Percentiles rank a stretch among this genome's conserved stretches.
These are phyloP conservation scores for Sander lucioperca DNA, from an alignment of 2,113 vertebrate genomes.

Conservation along the genomic window DNA sequence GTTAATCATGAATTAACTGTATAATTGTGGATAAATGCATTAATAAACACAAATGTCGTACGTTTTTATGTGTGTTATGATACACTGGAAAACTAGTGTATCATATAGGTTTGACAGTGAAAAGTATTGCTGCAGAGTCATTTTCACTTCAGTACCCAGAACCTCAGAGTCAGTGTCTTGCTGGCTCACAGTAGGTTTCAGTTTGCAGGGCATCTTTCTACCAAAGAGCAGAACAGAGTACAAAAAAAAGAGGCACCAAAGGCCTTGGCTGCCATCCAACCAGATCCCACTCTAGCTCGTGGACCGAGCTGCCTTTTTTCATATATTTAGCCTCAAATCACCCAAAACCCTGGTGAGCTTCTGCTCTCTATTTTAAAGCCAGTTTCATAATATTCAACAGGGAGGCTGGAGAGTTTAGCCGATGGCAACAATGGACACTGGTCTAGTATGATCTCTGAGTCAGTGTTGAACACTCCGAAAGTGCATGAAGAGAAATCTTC, in stretches of 20 bases:
- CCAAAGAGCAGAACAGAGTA: slow-evolving; percentile 24
- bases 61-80: neutral
- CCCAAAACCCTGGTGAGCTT: slow-evolving; percentile 66
- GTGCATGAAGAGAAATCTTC: slow-evolving; percentile 16
- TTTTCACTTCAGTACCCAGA: slow-evolving; percentile 16
- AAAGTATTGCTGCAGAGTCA: neutral
- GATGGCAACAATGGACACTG: slow-evolving; percentile 48
- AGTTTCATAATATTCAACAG: slow-evolving; percentile 62
- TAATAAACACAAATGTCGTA: too few relatives aligned
- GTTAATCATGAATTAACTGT: too few relatives aligned
- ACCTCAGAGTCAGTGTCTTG: slow-evolving; percentile 19
- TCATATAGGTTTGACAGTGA: neutral
- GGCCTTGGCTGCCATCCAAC: slow-evolving; percentile 44
- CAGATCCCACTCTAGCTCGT: slow-evolving; percentile 44
- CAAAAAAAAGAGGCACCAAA: slow-evolving; percentile 35
- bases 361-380: slow-evolving; percentile 59
- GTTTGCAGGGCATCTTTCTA: slow-evolving; percentile 33
- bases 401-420: slow-evolving; percentile 48
- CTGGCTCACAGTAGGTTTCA: slow-evolving; percentile 29
- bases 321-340: slow-evolving; percentile 71
- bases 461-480: slow-evolving; percentile 33
- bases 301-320: slow-evolving; percentile 61
- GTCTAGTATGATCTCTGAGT: slow-evolving; percentile 46
- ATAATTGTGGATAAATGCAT: too few relatives aligned
- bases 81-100: neutral